These are phyloP conservation scores for Cirrhinus mrigala DNA, from an alignment of 2,797 vertebrate genomes.

Conservation along the genomic window DNA sequence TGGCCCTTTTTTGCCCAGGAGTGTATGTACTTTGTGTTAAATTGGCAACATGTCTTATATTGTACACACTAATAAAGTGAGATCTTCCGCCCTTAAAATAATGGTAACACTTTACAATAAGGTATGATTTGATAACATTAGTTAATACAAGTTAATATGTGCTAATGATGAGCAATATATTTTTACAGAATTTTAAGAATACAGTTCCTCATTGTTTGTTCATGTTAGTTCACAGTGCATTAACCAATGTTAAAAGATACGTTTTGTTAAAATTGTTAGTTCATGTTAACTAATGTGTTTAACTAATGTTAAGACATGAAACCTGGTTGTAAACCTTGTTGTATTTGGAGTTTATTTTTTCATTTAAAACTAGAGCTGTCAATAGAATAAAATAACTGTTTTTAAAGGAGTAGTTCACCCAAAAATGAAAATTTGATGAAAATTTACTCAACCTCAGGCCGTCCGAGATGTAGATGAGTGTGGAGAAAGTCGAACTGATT, in stretches of 20 bases:
- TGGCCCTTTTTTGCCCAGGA: too few relatives aligned
- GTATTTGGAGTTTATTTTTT: background rate
- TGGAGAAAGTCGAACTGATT: background rate
- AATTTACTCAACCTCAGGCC: background rate
- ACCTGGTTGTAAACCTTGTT: background rate
- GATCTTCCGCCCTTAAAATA: background rate
- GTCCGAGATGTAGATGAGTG: background rate
- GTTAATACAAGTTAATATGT: background rate
- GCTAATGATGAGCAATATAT: background rate
- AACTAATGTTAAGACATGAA: background rate
- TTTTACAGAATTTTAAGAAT: background rate
- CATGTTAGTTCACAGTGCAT: too few relatives aligned
- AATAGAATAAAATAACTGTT: background rate
- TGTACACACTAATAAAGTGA: background rate
- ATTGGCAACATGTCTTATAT: background rate
- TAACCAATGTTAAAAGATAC: too few relatives aligned
- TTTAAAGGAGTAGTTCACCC: background rate
- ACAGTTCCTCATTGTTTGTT: background rate
- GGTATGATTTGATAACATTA: background rate
- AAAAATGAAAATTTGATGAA: background rate
- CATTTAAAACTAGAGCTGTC: background rate
- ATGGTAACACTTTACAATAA: background rate
- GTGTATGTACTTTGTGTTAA: background rate
- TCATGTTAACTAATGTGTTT: too few relatives aligned
- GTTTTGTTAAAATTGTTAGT: too few relatives aligned